phyloP scores from a whole-genome alignment of 2,113 vertebrate species.

The Arvicanthis niloticus region DNA sequence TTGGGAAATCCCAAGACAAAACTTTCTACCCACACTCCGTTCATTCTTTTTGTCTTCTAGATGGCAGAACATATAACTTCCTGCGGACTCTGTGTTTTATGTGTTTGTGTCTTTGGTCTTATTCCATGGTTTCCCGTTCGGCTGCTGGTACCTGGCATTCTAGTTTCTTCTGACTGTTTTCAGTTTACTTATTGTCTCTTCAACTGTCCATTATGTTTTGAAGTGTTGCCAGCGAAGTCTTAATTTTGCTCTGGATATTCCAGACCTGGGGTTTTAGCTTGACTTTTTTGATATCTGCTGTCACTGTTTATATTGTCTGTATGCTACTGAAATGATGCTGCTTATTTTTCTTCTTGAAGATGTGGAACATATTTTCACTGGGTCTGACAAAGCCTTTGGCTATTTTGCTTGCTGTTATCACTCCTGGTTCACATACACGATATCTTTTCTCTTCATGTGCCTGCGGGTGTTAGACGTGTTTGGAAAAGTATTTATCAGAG shows the following conservation, averaged over 20 bases:
- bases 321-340: not conserved
- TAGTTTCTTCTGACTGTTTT: not conserved
- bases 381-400: not conserved
- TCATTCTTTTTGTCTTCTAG: not conserved
- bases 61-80: not conserved
- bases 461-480: not conserved
- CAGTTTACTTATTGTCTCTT: not conserved
- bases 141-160: not conserved
- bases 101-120: not conserved
- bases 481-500: constrained; percentile 38
- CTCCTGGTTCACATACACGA: not conserved
- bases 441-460: not conserved
- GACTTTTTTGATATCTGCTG: not conserved
- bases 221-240: not conserved
- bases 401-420: constrained; percentile 10
- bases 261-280: constrained; percentile 2
- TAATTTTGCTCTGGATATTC: constrained; percentile 35
- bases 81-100: not conserved
- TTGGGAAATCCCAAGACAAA: not conserved
- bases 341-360: constrained; percentile 15
- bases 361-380: not conserved
- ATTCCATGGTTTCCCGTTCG: not conserved
- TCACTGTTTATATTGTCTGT: not conserved
- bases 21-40: not conserved
- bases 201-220: not conserved